Base-by-base conservation (phyloP, 2,888 invertebrate species). In the Stenichneumon culpator region DNA sequence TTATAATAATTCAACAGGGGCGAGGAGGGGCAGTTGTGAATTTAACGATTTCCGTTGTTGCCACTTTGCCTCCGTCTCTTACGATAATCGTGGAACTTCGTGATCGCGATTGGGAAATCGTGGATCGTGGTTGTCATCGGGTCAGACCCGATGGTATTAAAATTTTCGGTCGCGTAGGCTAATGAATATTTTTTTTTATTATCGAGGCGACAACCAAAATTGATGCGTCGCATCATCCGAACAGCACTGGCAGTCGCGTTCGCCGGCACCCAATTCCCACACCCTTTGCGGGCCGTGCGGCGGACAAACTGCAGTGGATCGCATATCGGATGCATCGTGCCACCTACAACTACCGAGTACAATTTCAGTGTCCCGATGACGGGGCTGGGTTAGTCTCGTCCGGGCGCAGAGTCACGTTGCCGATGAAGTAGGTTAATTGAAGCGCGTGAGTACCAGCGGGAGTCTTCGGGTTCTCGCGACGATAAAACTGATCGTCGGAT, bases 341-440 rank as follows among this genome's bases (percentile, higher is more conserved):
- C 54, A 81, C 78, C 84, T 81, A 78, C 78, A 19, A 65, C 70
- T 57, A 14, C 69, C 50, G 60, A 79, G 60, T 60, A 69, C 82
- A 72, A 84, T 79, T 77, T 79, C 82, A 47, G 57, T 72, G 65
- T 50, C 72, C 44, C 82, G 74, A 85, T 79, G 84, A 82, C 79
- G 84, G 44, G 78, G 72, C 74, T 60, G 84, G 80, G 80, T 74
- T 69, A 82, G 82, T 72, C 70, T 52, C 72, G 63, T 79, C 72
- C 63, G 79, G 79, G 22, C 36, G 52, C 32, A 57, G 28, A 28
- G 78, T 78, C 84, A 82, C 74, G 78, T 82, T 78, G 79, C 50
- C 81, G 82, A 84, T 84, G 63, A 84, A 84, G 84, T 84, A 82
- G 84, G 84, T 84, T 84, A 84, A 84, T 82, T 84, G 84, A 84